phyloP scores from a whole-genome alignment of 2,797 vertebrate genomes.

The Zalophus californianus region DNA sequence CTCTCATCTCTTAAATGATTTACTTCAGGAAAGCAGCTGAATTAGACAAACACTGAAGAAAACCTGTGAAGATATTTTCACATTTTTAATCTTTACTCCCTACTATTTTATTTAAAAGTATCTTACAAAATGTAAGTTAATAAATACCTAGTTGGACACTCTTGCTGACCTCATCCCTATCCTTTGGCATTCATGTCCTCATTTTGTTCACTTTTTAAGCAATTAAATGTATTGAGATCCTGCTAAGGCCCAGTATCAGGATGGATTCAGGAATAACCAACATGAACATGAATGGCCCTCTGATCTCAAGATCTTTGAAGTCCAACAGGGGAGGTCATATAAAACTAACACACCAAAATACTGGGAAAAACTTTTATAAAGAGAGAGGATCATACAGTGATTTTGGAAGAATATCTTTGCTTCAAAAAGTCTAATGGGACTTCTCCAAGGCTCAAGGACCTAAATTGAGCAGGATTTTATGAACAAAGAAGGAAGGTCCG shows the following conservation, averaged over 20 bases:
- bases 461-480: not conserved
- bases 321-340: not conserved
- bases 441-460: not conserved
- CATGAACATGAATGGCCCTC: not conserved
- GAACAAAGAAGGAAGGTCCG: not conserved
- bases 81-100: not conserved
- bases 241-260: not conserved
- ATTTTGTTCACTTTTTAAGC: not conserved
- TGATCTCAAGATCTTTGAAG: not conserved
- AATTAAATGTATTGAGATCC: not conserved
- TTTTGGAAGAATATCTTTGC: not conserved
- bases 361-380: not conserved
- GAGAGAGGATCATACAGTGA: not conserved
- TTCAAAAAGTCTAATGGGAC: not conserved
- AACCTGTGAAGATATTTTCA: not conserved
- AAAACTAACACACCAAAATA: not conserved
- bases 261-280: not conserved
- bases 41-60: not conserved
- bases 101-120: not conserved
- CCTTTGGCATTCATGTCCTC: not conserved
- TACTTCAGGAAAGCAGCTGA: not conserved
- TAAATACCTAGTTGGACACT: not conserved
- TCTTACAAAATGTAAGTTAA: not conserved
- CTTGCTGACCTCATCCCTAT: not conserved
- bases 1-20: not conserved